These are phyloP conservation scores for Astropecten irregularis DNA, from an alignment of 53 echinoderm and acorn worm genomes.

Conservation along the genomic window DNA sequence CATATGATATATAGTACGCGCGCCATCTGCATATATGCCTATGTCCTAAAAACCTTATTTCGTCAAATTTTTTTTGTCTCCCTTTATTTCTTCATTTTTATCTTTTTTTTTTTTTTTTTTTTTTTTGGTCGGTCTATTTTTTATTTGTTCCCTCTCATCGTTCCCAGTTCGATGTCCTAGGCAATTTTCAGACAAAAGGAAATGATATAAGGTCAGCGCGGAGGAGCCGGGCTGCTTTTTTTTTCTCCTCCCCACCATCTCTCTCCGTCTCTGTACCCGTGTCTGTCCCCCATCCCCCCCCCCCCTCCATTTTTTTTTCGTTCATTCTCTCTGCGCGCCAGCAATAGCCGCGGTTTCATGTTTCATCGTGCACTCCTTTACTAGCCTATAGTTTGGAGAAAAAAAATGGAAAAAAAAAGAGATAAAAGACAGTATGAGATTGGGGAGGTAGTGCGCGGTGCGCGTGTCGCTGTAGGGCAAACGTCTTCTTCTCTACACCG, in stretches of 20 bases:
- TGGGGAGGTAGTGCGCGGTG: not conserved
- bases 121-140: too few species aligned
- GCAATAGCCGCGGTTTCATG: constrained; percentile 53
- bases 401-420: too few species aligned
- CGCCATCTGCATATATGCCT: constrained; percentile 21
- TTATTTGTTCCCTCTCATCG: not conserved
- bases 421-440: too few species aligned
- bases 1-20: too few species aligned
- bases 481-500: not conserved
- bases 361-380: constrained; percentile 47
- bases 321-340: not conserved
- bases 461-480: constrained; percentile 53
- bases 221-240: constrained; percentile 7
- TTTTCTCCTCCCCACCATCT: not conserved
- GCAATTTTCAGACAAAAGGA: constrained; percentile 56
- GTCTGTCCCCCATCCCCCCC: not conserved
- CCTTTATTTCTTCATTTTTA: too few species aligned
- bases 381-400: constrained; percentile 35
- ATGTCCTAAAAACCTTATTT: constrained; percentile 44
- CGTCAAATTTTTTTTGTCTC: not conserved
- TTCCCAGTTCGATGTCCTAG: constrained; percentile 44
- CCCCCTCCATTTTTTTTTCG: not conserved
- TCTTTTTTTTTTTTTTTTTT: too few species aligned
- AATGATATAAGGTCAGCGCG: constrained; percentile 48
- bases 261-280: not conserved